Percentiles rank a stretch among this genome's conserved stretches.
These are phyloP conservation scores for Epicampocera succincta DNA, from an alignment of 2,888 invertebrate genomes.

Conservation along the genomic window DNA sequence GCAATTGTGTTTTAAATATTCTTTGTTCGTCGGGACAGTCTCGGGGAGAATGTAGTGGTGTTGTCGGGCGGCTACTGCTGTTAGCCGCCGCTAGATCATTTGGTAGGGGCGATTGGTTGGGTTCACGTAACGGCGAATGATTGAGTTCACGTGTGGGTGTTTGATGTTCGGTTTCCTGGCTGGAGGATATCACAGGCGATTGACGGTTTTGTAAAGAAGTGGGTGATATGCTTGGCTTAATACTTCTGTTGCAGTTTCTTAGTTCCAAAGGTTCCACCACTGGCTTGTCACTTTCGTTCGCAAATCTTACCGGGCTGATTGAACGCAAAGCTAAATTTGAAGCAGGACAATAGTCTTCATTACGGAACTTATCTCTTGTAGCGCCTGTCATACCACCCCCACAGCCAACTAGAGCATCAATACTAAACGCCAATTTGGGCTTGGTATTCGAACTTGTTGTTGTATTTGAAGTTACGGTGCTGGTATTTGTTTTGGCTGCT, in stretches of 20 bases:
- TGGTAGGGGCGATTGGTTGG: constrained; percentile 65
- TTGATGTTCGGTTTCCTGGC: constrained; percentile 42
- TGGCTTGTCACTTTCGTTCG: constrained; percentile 32
- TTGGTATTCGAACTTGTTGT: constrained; percentile 83
- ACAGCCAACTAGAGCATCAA: constrained; percentile 86
- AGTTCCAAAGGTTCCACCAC: constrained; percentile 74
- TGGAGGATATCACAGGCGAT: constrained; percentile 63
- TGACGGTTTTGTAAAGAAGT: constrained; percentile 37
- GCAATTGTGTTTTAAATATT: constrained; percentile 72
- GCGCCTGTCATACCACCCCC: constrained; percentile 38
- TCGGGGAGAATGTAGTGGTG: constrained; percentile 56
- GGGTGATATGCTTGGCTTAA: constrained; percentile 55
- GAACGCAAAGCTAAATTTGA: constrained; percentile 46
- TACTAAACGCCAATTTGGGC: constrained; percentile 96
- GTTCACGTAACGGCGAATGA: constrained; percentile 70
- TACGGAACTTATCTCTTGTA: constrained; percentile 20
- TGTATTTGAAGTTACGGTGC: constrained; percentile 52
- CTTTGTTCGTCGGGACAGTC: constrained; percentile 70
- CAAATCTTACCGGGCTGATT: constrained; percentile 18
- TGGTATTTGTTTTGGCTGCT: constrained; percentile 68
- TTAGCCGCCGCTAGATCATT: constrained; percentile 21
- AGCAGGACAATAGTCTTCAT: constrained; percentile 76
- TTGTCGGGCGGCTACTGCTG: constrained; percentile 62
- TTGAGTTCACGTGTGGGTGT: constrained; percentile 66
- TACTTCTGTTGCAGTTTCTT: constrained; percentile 70